These are phyloP conservation scores for Cirrhinus molitorella DNA, from an alignment of 2,797 vertebrate species.

Conservation along the genomic window DNA sequence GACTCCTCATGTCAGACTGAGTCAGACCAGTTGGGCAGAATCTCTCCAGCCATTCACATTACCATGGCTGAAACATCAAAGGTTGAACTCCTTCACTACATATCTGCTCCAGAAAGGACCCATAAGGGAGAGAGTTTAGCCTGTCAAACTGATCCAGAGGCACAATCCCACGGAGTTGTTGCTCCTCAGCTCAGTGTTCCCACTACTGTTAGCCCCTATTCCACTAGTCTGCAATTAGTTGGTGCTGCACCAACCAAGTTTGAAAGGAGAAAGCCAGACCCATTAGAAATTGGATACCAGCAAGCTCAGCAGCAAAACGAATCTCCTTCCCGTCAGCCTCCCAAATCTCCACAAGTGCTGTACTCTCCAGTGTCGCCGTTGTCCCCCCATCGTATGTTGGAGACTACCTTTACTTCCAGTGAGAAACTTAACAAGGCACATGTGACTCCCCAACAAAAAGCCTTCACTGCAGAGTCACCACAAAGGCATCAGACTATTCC, in stretches of 20 bases:
- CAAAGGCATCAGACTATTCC: constrained; percentile 94
- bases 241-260: constrained; percentile 88
- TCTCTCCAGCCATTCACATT: constrained; percentile 96
- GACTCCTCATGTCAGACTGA: constrained; percentile 98
- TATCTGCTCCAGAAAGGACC: constrained; percentile 96
- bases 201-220: constrained; percentile 92
- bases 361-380: constrained; percentile 97
- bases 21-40: constrained; percentile 87
- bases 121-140: constrained; percentile 95
- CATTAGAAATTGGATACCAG: constrained; percentile 95
- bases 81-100: constrained; percentile 95
- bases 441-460: constrained; percentile 97
- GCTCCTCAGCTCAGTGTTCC: constrained; percentile 91
- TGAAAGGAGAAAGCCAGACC: constrained; percentile 96
- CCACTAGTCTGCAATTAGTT: constrained; percentile 92
- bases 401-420: constrained; percentile 93
- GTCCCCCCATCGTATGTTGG: constrained; percentile 95
- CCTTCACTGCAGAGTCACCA: constrained; percentile 88
- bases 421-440: constrained; percentile 98
- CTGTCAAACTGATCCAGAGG: constrained; percentile 96
- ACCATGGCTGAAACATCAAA: constrained; percentile 91
- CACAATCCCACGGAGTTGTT: constrained; percentile 87
- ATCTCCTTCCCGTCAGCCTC: constrained; percentile 89
- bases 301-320: constrained; percentile 86
- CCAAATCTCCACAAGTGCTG: constrained; percentile 97